Evolutionary conservation across 2,797 vertebrate species (phyloP), one percentile per base, ranked within the genome.

Genomic region (Balearica regulorum): DNA sequence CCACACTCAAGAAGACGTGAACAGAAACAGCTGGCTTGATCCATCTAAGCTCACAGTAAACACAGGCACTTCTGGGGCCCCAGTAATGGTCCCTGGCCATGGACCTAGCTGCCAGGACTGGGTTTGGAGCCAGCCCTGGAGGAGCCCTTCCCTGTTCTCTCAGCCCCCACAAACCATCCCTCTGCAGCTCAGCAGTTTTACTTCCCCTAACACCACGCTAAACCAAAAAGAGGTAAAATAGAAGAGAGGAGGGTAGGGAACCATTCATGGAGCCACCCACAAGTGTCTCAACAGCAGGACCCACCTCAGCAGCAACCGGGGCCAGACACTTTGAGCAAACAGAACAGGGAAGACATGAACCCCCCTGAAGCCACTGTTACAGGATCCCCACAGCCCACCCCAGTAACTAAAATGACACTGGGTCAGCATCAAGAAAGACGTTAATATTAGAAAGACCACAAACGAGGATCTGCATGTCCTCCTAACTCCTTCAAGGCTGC

Each of bases 341-440:
- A 85, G 43, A 65, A 58, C 54, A 43, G 41, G 54, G 54, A 85
- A 55, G 28, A 26, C 10, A 5, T 1, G 3, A 79, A 70, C 3
- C 8, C 14, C 3, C 6, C 9, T 39, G 26, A 65, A 69, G 53
- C 10, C 25, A 41, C 20, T 0, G 0, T 41, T 65, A 46, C 1
- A 10, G 46, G 80, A 75, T 41, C 33, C 25, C 10, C 44, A 55
- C 16, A 16, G 39, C 18, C 53, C 79, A 10, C 7, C 16, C n/a
- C 37, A 69, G 33, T 5, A 44, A 37, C 48, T 13, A 75, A 75
- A 70, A 49, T 4, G 4, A 48, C 39, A 58, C 14, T 33, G 25
- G 28, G 65, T 22, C 57, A 71, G 35, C 53, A 89, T 10, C 39
- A 64, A 78, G 75, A 16, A 57, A 89, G 62, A 37, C 7, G 49